A percentile compares a stretch with the other conserved stretches of the same genome.
Evolutionary conservation across 2,797 vertebrate genomes (phyloP).

Genomic region (Pteropus rufus): DNA sequence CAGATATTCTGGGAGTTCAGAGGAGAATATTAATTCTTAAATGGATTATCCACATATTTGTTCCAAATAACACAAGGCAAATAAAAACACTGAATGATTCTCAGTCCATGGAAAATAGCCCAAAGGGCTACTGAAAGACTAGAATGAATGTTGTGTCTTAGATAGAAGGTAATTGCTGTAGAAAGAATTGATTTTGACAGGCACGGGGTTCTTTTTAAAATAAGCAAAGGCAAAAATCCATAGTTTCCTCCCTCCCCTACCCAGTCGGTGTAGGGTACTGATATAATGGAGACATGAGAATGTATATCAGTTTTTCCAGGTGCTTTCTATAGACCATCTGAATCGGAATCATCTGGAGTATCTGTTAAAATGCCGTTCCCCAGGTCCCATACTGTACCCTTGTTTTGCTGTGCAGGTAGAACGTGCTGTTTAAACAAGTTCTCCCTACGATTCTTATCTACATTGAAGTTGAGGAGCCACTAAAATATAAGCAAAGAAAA

Average conservation of each 20-base stretch:
- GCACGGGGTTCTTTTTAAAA: not conserved
- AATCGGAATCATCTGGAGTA: not conserved
- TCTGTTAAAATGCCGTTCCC: not conserved
- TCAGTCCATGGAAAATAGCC: not conserved
- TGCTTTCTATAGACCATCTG: not conserved
- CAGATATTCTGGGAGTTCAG: not conserved
- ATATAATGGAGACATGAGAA: not conserved
- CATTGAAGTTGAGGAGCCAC: not conserved
- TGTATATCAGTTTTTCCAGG: not conserved
- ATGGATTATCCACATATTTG: not conserved
- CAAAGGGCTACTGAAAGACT: not conserved
- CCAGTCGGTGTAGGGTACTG: not conserved
- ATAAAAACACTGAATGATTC: not conserved
- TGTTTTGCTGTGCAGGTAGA: not conserved
- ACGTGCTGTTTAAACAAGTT: not conserved
- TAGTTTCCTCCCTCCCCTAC: not conserved
- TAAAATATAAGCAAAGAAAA: slow-evolving; percentile 7
- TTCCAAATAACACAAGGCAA: not conserved
- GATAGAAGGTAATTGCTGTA: not conserved
- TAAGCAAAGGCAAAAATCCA: not conserved
- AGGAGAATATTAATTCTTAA: not conserved
- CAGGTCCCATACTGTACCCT: not conserved
- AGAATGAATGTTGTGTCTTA: not conserved
- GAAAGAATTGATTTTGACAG: slow-evolving; percentile 7
- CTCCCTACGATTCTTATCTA: not conserved